Evolutionary conservation across 2,888 invertebrate genomes (phyloP), one percentile per base, ranked within the genome.

Genomic region (Epinotia demarniana): DNA sequence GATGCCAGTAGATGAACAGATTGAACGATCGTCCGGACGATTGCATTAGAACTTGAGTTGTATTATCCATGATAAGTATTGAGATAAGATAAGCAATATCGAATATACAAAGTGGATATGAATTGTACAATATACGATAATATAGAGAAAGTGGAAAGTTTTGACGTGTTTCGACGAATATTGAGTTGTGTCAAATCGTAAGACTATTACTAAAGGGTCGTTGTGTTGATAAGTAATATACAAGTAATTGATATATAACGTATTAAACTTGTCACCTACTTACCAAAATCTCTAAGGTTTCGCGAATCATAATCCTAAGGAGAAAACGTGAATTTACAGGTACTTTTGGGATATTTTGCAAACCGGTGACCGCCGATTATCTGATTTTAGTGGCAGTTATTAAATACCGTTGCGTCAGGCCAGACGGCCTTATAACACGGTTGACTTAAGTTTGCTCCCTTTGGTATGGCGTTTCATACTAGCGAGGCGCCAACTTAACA

Each of bases 351-450:
- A 39, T 11, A 2, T 16, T 19, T 63, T 33, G 13, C 68, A 69
- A 64, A 63, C 74, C 16, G 63, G 58, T 18, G 63, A 49, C 46
- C 18, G 53, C 43, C 46, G 39, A 33, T 49, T 55, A 18, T n/a
- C 57, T 46, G 63, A 75, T 66, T 75, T 71, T 71, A 71, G 60
- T 60, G 58, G 58, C 60, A 66, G 66, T 75, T 66, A 75, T 75
- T 68, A 69, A 64, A 74, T 72, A 77, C 58, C 67, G 73, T 73
- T 77, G 75, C 70, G 69, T 68, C 73, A 77, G 69, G 60, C 67
- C 75, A 76, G 78, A 77, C 72, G 68, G 76, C n/a, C n/a, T 53
- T 53, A n/a, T n/a, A 53, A 53, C n/a, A 2, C 53, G 53, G 4
- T 2, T 53, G 53, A 53, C 53, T n/a, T 53, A 49, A 16, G n/a